Percentiles rank a stretch among this genome's conserved stretches.
These are phyloP conservation scores for Gallirallus australis DNA, from an alignment of 2,797 vertebrate species.

Conservation along the genomic window DNA sequence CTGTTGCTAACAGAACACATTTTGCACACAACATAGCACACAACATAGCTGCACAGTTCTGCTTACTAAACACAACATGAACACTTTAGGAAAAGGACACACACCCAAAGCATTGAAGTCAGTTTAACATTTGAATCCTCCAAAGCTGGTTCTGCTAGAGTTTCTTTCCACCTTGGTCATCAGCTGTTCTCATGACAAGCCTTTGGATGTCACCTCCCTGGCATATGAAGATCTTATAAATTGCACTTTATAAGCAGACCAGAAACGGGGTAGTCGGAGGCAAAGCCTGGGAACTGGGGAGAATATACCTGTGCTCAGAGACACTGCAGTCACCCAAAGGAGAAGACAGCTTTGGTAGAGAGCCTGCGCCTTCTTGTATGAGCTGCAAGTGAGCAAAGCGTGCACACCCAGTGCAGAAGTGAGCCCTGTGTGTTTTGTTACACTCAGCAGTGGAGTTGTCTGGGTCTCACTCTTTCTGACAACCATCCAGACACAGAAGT, in stretches of 20 bases:
- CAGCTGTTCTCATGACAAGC: background rate
- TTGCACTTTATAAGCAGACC: background rate
- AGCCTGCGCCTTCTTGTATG: background rate
- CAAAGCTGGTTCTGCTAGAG: background rate
- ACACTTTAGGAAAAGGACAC: background rate
- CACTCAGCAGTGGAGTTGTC: background rate
- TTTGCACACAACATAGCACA: background rate
- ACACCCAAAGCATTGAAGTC: background rate
- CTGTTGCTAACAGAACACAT: background rate
- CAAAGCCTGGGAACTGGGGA: background rate
- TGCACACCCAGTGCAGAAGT: accelerated
- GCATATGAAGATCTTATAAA: background rate
- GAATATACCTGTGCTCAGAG: background rate
- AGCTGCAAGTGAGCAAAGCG: background rate
- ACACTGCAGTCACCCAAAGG: background rate
- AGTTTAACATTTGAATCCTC: conserved; percentile 47
- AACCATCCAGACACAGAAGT: background rate
- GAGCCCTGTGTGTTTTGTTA: background rate
- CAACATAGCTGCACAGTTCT: background rate
- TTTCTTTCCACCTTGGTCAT: background rate
- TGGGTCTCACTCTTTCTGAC: background rate
- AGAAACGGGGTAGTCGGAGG: background rate
- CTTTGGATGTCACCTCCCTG: background rate
- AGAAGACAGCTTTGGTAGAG: background rate
- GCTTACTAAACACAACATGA: background rate